A percentile compares a stretch with the other conserved stretches of the same genome.
Conservation (phyloP, 2,797 vertebrate species). For the Tragelaphus oryx region DNA sequence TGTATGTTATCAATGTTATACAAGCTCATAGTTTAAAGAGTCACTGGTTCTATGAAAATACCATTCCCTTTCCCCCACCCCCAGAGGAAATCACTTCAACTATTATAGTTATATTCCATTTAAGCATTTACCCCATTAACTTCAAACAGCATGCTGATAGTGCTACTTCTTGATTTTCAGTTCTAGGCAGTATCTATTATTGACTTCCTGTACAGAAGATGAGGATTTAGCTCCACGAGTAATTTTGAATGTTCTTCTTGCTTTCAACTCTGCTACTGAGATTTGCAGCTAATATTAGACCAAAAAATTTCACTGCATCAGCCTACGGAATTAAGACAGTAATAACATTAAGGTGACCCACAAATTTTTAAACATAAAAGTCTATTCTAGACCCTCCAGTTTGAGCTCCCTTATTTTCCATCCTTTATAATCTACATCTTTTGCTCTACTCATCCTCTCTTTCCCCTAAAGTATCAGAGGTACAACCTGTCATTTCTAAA, state of each 20-base stretch:
- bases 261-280: neutral
- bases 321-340: constrained; percentile 17
- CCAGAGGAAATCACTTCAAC: neutral
- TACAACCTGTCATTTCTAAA: neutral
- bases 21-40: neutral
- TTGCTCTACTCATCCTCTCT: neutral
- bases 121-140: neutral
- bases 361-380: neutral
- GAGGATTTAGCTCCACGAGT: constrained; percentile 11
- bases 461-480: neutral
- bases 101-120: neutral
- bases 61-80: neutral
- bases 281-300: neutral
- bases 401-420: neutral
- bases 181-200: neutral
- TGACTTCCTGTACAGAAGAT: neutral
- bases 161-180: constrained; percentile 12
- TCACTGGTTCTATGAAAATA: neutral
- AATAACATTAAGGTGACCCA: constrained; percentile 26
- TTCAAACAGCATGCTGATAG: neutral
- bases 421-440: neutral
- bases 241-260: constrained; percentile 4
- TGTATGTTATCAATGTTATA: neutral
- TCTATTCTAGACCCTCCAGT: neutral
- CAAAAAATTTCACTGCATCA: neutral